Conservation (phyloP, 2,113 vertebrate genomes). For the Takifugu flavidus region DNA sequence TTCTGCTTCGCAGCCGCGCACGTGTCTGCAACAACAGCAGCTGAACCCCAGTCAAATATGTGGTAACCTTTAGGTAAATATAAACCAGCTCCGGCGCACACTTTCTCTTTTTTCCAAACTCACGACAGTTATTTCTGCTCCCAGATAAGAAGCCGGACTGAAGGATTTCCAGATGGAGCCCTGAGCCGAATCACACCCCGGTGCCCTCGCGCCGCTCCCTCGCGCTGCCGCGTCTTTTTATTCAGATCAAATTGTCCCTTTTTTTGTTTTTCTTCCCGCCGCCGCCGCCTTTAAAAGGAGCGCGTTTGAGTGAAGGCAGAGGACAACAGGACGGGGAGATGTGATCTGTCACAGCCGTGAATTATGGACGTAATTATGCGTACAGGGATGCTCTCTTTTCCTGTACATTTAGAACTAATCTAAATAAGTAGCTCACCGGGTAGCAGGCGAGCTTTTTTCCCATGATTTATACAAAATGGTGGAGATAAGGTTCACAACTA, state of each 20-base stretch:
- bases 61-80: too few species aligned
- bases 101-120: too few species aligned
- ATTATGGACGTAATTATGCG: slow-evolving; percentile 99
- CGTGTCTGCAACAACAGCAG: slow-evolving; percentile 25
- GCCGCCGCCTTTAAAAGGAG: slow-evolving; percentile 86
- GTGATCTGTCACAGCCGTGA: slow-evolving; percentile 99
- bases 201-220: slow-evolving; percentile 17
- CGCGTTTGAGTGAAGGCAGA: slow-evolving; percentile 91
- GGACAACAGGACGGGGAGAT: slow-evolving; percentile 98
- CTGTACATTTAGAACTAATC: slow-evolving; percentile 99
- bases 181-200: slow-evolving; percentile 46
- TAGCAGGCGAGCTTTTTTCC: slow-evolving; percentile 87
- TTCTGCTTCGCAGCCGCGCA: slow-evolving; percentile 31
- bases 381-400: slow-evolving; percentile 96
- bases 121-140: slow-evolving; percentile 27
- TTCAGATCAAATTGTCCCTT: slow-evolving; percentile 77
- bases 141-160: slow-evolving; percentile 51
- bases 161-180: slow-evolving; percentile 52
- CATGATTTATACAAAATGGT: slow-evolving; percentile 99
- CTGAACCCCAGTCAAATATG: too few species aligned
- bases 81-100: too few species aligned
- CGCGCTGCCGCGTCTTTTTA: slow-evolving; percentile 14
- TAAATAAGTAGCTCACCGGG: slow-evolving; percentile 99
- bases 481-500: slow-evolving; percentile 99
- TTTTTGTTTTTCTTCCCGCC: slow-evolving; percentile 42